Percentiles rank a stretch among this genome's conserved stretches.
These are phyloP conservation scores for Hapalemur alaotrensis DNA, from an alignment of 2,797 vertebrate species.

Conservation along the genomic window DNA sequence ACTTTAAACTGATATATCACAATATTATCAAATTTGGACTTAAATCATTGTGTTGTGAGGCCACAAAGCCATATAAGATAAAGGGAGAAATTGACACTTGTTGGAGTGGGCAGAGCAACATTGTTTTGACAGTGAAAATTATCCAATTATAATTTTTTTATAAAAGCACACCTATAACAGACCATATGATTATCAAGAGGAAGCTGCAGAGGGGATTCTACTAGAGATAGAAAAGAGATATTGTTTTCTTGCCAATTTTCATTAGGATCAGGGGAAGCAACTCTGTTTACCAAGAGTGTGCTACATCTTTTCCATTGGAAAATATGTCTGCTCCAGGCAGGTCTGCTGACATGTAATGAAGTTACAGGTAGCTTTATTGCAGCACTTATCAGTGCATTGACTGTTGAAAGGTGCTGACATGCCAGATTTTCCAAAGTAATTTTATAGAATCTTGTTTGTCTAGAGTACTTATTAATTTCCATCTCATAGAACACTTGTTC, in stretches of 20 bases:
- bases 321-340: not conserved
- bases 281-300: not conserved
- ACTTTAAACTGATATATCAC: not conserved
- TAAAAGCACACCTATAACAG: not conserved
- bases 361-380: not conserved
- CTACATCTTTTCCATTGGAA: not conserved
- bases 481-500: not conserved
- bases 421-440: not conserved
- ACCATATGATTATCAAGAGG: not conserved
- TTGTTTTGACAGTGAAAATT: not conserved
- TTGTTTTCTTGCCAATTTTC: not conserved
- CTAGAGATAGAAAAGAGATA: not conserved
- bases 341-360: not conserved
- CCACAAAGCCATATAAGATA: not conserved
- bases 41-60: not conserved
- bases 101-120: not conserved
- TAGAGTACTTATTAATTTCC: not conserved
- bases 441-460: not conserved
- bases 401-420: not conserved
- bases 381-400: not conserved
- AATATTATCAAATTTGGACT: not conserved
- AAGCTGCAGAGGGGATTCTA: not conserved
- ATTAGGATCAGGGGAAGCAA: not conserved
- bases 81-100: not conserved
- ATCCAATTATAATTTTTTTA: not conserved